Conservation (phyloP, 2,888 invertebrate genomes). For the Choreutis nemorana region DNA sequence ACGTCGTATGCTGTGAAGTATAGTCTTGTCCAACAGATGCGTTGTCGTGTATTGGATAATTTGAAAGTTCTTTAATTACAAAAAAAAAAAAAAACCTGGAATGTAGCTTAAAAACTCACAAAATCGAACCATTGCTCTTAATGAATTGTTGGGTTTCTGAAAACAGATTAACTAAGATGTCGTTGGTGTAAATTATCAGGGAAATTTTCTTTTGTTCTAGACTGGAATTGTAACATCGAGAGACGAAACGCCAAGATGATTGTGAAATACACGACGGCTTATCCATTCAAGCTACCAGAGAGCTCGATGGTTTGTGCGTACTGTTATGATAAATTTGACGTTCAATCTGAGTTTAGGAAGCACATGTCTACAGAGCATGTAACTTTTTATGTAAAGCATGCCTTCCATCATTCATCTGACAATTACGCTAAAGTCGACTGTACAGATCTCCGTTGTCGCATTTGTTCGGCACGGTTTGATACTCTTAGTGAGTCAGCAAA, state of each 20-base stretch:
- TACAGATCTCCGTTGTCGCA: conserved; percentile 37
- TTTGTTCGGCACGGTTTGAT: conserved; percentile 27
- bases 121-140: no score
- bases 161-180: no score
- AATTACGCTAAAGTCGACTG: conserved; percentile 48
- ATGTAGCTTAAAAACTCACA: no score
- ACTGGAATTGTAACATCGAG: conserved; percentile 34
- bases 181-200: conserved; percentile 47
- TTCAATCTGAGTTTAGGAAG: conserved; percentile 25
- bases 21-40: no score
- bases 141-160: no score
- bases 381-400: conserved; percentile 33
- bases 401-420: conserved; percentile 40
- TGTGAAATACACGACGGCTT: conserved; percentile 36
- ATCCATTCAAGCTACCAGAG: conserved; percentile 41
- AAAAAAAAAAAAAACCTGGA: no score
- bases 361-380: conserved; percentile 23
- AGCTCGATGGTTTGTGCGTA: conserved; percentile 37
- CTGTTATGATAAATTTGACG: conserved; percentile 30
- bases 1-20: no score
- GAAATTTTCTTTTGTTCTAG: conserved; percentile 36
- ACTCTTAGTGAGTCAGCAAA: conserved; percentile 29
- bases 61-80: no score
- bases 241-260: conserved; percentile 40
- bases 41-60: no score